Evolutionary conservation across 1,140 invertebrate species (phyloP).

Genomic region (Microplitis demolitor): DNA sequence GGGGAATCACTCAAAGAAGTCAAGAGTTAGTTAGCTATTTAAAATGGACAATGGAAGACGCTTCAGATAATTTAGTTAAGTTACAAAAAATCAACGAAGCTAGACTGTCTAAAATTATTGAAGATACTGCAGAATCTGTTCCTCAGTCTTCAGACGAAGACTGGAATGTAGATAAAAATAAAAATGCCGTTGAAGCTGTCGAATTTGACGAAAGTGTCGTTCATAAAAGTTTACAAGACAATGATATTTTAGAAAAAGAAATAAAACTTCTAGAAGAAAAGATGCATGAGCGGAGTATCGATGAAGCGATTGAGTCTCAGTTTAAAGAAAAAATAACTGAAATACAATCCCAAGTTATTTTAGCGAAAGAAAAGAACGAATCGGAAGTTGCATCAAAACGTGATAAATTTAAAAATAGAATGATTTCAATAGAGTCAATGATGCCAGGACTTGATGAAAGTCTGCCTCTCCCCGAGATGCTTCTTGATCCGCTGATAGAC

Average conservation of each 20-base stretch:
- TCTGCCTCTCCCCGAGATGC: slow-evolving; percentile 40
- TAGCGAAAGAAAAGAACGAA: not conserved
- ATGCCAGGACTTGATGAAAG: slow-evolving; percentile 15
- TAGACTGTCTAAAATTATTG: not conserved
- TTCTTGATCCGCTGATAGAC: slow-evolving; percentile 51
- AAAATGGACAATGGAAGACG: slow-evolving; percentile 41
- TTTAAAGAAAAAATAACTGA: not conserved
- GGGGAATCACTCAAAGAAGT: slow-evolving; percentile 39
- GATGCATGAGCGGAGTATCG: not conserved
- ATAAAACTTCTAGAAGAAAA: not conserved
- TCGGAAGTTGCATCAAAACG: not conserved
- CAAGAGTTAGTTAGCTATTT: slow-evolving; percentile 45
- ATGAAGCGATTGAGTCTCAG: not conserved
- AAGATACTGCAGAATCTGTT: not conserved
- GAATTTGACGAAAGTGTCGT: not conserved
- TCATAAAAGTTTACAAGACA: not conserved
- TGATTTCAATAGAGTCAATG: not conserved
- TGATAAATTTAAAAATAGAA: not conserved
- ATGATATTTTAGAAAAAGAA: not conserved
- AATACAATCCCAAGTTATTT: not conserved
- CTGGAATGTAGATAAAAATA: not conserved
- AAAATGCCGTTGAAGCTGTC: not conserved
- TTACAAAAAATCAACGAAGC: slow-evolving; percentile 11
- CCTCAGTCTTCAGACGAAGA: slow-evolving; percentile 19
- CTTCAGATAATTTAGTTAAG: slow-evolving; percentile 38